Evolutionary conservation across 2,113 vertebrate genomes (phyloP).

Genomic region (Plecturocebus donacophilus): DNA sequence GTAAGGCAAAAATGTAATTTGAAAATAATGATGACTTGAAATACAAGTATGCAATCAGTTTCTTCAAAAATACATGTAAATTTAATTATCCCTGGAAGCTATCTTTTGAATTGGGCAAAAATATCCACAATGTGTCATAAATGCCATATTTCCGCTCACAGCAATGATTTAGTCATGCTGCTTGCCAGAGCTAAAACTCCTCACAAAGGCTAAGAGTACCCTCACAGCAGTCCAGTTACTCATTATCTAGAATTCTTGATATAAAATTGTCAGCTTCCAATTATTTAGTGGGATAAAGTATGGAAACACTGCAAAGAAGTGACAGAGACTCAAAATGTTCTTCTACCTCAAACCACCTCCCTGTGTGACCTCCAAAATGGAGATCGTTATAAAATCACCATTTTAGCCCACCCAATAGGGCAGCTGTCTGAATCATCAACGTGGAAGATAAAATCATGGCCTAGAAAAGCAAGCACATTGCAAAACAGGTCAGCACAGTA

Average conservation of each 20-base stretch:
- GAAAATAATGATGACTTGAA: conserved; percentile 20
- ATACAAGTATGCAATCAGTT: background rate
- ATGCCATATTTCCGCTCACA: conserved; percentile 2
- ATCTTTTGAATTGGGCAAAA: conserved; percentile 38
- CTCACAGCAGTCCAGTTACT: background rate
- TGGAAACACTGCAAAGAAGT: background rate
- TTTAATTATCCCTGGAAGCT: conserved; percentile 33
- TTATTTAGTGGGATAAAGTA: background rate
- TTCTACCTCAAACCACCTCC: background rate
- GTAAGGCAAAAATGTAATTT: background rate
- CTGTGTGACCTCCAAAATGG: background rate
- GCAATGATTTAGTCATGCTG: background rate
- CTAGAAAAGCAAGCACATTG: conserved; percentile 63
- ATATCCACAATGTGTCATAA: background rate
- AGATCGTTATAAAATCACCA: conserved; percentile 16
- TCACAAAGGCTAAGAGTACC: background rate
- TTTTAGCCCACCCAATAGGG: background rate
- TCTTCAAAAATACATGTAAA: conserved; percentile 14
- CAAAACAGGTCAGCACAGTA: conserved; percentile 54
- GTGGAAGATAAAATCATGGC: conserved; percentile 18
- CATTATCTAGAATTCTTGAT: background rate
- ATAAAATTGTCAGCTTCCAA: conserved; percentile 6
- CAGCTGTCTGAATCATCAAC: background rate
- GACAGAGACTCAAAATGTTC: background rate
- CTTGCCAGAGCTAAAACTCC: background rate